These are phyloP conservation scores for Rhorus exstirpatorius DNA, from an alignment of 2,888 invertebrate genomes.

Conservation along the genomic window DNA sequence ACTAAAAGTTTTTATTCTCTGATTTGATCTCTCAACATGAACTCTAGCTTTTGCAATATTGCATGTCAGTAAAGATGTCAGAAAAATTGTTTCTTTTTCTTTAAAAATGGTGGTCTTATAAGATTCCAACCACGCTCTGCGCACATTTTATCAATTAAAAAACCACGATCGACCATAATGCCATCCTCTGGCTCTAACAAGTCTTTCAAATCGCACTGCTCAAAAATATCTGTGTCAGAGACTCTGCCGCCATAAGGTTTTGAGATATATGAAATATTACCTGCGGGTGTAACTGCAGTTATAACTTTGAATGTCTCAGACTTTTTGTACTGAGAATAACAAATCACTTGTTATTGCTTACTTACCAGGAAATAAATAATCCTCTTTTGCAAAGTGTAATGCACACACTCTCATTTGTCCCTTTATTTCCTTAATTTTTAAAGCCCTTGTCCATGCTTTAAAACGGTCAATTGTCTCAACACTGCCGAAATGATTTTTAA, in stretches of 20 bases:
- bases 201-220: constrained; percentile 36
- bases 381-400: constrained; percentile 29
- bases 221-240: constrained; percentile 72
- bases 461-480: constrained; percentile 38
- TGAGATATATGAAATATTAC: constrained; percentile 67
- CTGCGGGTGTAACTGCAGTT: constrained; percentile 70
- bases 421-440: constrained; percentile 25
- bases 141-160: constrained; percentile 44
- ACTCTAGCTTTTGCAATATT: constrained; percentile 22
- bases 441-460: constrained; percentile 32
- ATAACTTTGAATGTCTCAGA: constrained; percentile 69
- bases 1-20: constrained; percentile 28
- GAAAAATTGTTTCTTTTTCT: no score
- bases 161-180: constrained; percentile 59
- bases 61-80: constrained; percentile 51
- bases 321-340: constrained; percentile 71
- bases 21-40: constrained; percentile 19
- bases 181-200: constrained; percentile 58
- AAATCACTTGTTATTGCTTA: constrained; percentile 42
- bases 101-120: no score
- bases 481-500: constrained; percentile 43
- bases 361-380: constrained; percentile 39
- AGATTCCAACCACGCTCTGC: constrained; percentile 39
- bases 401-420: constrained; percentile 30
- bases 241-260: constrained; percentile 71